Conservation (phyloP, 2,888 invertebrate species). For the Caenorhabditis imperialis region DNA sequence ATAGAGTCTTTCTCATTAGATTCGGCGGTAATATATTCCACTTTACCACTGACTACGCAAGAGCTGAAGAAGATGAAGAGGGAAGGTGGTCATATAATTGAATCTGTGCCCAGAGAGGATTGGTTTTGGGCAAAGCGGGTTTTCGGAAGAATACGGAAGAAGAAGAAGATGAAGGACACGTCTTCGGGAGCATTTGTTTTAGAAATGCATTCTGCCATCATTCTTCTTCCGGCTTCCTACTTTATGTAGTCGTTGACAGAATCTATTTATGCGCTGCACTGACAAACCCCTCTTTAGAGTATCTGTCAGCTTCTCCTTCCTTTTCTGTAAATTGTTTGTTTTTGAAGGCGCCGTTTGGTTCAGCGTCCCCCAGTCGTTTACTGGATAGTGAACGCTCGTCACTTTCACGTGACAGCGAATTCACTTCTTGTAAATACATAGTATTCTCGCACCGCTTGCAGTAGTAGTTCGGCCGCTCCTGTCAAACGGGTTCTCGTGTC, state of each 20-base stretch:
- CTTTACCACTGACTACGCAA: neutral
- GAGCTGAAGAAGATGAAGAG: conserved; percentile 15
- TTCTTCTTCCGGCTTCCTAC: conserved; percentile 5
- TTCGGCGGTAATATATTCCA: conserved; percentile 34
- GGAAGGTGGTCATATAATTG: conserved; percentile 46
- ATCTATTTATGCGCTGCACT: neutral
- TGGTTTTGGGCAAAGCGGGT: conserved; percentile 26
- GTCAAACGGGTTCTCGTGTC: conserved; percentile 40
- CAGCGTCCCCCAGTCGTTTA: too few species aligned
- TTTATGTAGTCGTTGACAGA: conserved; percentile 21
- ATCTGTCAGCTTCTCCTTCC: too few species aligned
- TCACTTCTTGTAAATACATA: conserved; percentile 33
- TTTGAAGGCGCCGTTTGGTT: too few species aligned
- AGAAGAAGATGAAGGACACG: conserved; percentile 37
- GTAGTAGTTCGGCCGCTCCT: conserved; percentile 21
- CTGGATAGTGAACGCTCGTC: conserved; percentile 12
- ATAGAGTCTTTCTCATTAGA: conserved; percentile 21
- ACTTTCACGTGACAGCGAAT: conserved; percentile 27
- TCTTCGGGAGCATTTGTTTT: conserved; percentile 46
- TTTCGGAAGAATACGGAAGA: conserved; percentile 15
- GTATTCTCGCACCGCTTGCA: conserved; percentile 16
- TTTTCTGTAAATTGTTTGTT: too few species aligned
- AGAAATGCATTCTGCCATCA: conserved; percentile 49
- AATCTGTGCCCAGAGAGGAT: conserved; percentile 40
- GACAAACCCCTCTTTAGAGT: too few species aligned